Evolutionary conservation across 2,888 invertebrate species (phyloP).

Genomic region (Hybos culiciformis): DNA sequence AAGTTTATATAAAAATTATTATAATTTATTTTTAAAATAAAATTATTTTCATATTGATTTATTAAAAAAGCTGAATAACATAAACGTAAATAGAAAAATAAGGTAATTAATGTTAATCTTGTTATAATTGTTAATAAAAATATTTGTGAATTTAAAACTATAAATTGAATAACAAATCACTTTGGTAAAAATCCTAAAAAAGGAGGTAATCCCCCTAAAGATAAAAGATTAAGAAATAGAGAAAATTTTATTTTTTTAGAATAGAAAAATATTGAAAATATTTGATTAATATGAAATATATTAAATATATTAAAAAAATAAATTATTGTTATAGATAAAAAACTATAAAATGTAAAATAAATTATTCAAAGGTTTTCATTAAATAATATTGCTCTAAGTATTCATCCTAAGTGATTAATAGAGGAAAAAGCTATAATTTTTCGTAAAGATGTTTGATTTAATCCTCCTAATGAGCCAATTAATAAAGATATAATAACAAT

Average conservation of each 20-base stretch:
- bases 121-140: constrained; percentile 38
- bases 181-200: constrained; percentile 49
- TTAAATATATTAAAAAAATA: constrained; percentile 38
- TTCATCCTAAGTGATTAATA: constrained; percentile 49
- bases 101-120: constrained; percentile 40
- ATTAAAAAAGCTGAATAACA: constrained; percentile 37
- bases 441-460: constrained; percentile 43
- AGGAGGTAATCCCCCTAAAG: constrained; percentile 44
- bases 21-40: constrained; percentile 28
- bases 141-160: constrained; percentile 36
- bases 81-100: constrained; percentile 44
- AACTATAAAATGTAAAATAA: constrained; percentile 37
- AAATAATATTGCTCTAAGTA: constrained; percentile 36
- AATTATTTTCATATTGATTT: constrained; percentile 39
- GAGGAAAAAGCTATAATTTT: constrained; percentile 49
- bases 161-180: constrained; percentile 43
- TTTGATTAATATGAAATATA: constrained; percentile 40
- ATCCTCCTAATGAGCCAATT: constrained; percentile 38
- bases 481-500: constrained; percentile 26
- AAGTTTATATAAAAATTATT: constrained; percentile 25
- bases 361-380: constrained; percentile 38
- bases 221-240: constrained; percentile 41
- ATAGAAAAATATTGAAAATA: constrained; percentile 34
- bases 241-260: constrained; percentile 37
- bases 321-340: constrained; percentile 37